These are phyloP conservation scores for Scyliorhinus canicula DNA, from an alignment of 2,797 vertebrate genomes.

Conservation along the genomic window DNA sequence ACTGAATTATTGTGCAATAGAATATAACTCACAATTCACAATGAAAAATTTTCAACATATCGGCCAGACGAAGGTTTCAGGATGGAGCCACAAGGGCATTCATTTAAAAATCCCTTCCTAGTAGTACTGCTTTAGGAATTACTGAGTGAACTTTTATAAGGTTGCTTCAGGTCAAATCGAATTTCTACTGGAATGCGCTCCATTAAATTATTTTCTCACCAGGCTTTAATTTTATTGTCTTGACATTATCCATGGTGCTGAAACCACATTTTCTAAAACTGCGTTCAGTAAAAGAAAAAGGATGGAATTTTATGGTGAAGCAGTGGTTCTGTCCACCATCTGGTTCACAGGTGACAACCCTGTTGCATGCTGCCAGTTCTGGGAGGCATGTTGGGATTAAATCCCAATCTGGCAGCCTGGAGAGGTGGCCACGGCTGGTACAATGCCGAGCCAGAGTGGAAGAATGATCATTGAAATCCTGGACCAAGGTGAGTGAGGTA, in stretches of 20 bases:
- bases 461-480: too few relatives aligned
- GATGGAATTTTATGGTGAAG: not conserved
- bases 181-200: not conserved
- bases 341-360: not conserved
- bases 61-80: not conserved
- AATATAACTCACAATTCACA: not conserved
- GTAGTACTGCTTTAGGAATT: not conserved
- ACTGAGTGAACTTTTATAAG: too few relatives aligned
- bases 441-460: too few relatives aligned
- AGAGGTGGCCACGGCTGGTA: not conserved
- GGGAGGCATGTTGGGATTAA: too few relatives aligned
- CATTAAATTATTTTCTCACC: not conserved
- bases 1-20: not conserved
- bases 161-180: not conserved
- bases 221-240: not conserved
- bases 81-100: not conserved
- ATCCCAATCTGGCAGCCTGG: too few relatives aligned
- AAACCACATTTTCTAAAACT: not conserved
- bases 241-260: not conserved
- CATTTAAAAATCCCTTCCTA: not conserved
- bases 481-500: not conserved
- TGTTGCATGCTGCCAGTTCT: not conserved
- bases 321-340: not conserved
- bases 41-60: not conserved
- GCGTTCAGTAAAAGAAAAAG: not conserved